Evolutionary conservation across 2,888 invertebrate genomes (phyloP).

Genomic region (Aleiodes testaceus): DNA sequence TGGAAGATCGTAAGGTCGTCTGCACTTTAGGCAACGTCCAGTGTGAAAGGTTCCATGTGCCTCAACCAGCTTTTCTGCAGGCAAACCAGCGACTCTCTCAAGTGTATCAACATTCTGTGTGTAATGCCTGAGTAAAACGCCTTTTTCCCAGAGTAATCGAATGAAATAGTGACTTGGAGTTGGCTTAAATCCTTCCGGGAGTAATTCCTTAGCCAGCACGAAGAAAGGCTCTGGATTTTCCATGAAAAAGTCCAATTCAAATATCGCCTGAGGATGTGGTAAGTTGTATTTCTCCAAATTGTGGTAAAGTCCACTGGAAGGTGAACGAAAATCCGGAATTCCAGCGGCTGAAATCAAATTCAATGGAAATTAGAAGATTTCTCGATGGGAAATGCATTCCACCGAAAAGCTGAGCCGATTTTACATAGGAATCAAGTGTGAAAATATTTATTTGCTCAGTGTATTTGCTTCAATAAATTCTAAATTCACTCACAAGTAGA

Average conservation of each 20-base stretch:
- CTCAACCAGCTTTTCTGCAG: constrained; percentile 89
- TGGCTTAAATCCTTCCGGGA: constrained; percentile 90
- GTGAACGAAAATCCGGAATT: constrained; percentile 96
- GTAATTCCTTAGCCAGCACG: constrained; percentile 89
- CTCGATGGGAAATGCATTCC: too few species aligned
- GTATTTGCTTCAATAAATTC: too few species aligned
- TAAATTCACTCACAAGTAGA: constrained; percentile 88
- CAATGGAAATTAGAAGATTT: too few species aligned
- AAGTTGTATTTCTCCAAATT: constrained; percentile 93
- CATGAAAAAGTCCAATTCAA: constrained; percentile 90
- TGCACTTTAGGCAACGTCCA: constrained; percentile 88
- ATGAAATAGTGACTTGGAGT: constrained; percentile 95
- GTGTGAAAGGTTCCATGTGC: constrained; percentile 96
- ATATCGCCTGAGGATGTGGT: constrained; percentile 93
- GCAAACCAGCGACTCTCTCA: constrained; percentile 89
- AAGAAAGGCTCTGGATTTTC: constrained; percentile 95
- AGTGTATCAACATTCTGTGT: constrained; percentile 96
- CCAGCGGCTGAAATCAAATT: constrained; percentile 85
- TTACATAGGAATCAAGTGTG: too few species aligned
- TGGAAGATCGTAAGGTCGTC: constrained; percentile 81
- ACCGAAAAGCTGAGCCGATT: too few species aligned
- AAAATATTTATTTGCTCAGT: too few species aligned
- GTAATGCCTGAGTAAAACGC: constrained; percentile 82
- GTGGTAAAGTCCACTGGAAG: constrained; percentile 92
- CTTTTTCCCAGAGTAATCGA: constrained; percentile 87